Conservation (phyloP, 2,888 invertebrate genomes). For the Stomorhina lunata region DNA sequence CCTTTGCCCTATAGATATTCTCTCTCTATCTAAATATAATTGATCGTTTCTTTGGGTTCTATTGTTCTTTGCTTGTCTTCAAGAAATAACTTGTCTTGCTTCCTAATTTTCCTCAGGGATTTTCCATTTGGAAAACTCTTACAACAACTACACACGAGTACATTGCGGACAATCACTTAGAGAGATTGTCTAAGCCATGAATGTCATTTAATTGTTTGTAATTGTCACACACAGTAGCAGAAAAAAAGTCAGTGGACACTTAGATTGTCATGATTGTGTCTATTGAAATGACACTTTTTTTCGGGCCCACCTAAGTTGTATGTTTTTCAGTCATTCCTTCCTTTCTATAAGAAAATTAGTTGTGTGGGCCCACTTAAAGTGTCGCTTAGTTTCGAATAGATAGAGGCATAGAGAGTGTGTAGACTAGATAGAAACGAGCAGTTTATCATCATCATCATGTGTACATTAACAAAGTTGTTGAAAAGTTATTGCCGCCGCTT, state of each 20-base stretch:
- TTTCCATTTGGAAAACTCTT: slow-evolving; percentile 23
- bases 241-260: slow-evolving; percentile 55
- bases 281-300: slow-evolving; percentile 52
- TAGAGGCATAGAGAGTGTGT: neutral
- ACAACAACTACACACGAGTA: neutral
- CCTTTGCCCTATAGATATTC: neutral
- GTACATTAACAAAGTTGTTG: slow-evolving; percentile 62
- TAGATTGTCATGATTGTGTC: slow-evolving; percentile 52
- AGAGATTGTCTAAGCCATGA: neutral
- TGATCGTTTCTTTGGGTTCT: slow-evolving; percentile 41
- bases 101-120: slow-evolving; percentile 42
- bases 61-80: slow-evolving; percentile 41
- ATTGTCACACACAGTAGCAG: slow-evolving; percentile 61
- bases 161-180: neutral
- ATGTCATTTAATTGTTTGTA: slow-evolving; percentile 59
- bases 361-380: slow-evolving; percentile 59
- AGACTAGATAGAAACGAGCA: slow-evolving; percentile 5
- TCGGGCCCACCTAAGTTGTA: slow-evolving; percentile 58
- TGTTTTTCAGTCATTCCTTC: neutral
- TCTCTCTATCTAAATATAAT: slow-evolving; percentile 35
- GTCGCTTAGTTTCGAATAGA: neutral
- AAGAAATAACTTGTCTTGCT: slow-evolving; percentile 29
- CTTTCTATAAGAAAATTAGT: slow-evolving; percentile 31
- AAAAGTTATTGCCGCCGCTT: slow-evolving; percentile 61
- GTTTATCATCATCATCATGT: slow-evolving; percentile 59